Evolutionary conservation across 2,113 vertebrate genomes (phyloP).

Genomic region (Gopherus evgoodei): DNA sequence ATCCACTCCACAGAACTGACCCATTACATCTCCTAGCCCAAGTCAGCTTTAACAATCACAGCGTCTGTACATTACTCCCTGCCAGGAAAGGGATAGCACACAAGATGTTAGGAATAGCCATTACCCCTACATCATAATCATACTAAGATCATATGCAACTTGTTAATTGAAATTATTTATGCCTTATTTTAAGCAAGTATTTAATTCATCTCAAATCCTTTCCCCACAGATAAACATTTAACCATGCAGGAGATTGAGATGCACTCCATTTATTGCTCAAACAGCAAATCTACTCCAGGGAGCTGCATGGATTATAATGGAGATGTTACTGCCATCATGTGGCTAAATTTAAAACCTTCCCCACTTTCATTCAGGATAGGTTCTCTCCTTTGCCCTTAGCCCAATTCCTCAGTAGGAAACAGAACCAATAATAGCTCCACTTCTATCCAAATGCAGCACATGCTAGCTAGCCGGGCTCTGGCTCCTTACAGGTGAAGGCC

Average conservation of each 20-base stretch:
- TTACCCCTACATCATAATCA: not conserved
- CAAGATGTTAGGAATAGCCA: not conserved
- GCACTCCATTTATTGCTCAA: too few relatives aligned
- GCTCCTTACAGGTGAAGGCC: not conserved
- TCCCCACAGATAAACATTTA: not conserved
- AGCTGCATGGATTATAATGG: not conserved
- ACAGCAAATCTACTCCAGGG: not conserved
- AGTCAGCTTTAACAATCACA: not conserved
- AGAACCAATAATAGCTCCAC: not conserved
- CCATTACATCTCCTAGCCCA: not conserved
- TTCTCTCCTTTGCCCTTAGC: not conserved
- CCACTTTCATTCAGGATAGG: too few relatives aligned
- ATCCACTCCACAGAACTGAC: not conserved
- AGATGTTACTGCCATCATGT: not conserved
- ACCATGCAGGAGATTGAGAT: not conserved
- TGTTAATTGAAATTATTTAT: not conserved
- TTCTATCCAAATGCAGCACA: too few relatives aligned
- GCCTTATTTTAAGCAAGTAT: not conserved
- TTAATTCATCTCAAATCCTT: not conserved
- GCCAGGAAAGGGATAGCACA: not conserved
- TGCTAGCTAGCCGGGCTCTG: not conserved
- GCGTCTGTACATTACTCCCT: not conserved
- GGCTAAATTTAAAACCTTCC: not conserved
- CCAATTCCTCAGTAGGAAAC: not conserved
- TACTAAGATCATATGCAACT: not conserved